phyloP scores from a whole-genome alignment of 2,888 invertebrate species.

The Auanema sp. region DNA sequence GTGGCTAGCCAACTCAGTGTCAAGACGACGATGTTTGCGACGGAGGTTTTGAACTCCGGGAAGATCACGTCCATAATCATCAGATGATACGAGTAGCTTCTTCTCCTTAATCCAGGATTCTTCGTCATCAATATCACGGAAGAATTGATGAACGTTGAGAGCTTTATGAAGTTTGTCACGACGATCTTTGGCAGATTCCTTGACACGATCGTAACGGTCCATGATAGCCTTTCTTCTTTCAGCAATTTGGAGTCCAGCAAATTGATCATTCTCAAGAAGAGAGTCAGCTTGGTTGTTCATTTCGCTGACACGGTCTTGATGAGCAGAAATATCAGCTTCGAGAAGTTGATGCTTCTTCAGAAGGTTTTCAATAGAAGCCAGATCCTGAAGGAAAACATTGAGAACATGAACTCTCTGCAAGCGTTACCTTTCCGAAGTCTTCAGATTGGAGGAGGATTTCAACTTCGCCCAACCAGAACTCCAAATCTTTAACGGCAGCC shows the following conservation, averaged over 20 bases:
- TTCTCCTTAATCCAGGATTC: conserved; percentile 99
- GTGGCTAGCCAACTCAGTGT: conserved; percentile 93
- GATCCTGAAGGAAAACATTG: conserved; percentile 74
- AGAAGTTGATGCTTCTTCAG: conserved; percentile 92
- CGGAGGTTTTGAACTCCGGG: conserved; percentile 97
- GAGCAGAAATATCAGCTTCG: conserved; percentile 94
- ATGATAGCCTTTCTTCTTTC: conserved; percentile 92
- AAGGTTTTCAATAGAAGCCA: conserved; percentile 95
- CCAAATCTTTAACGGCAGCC: conserved; percentile 97
- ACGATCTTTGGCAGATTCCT: conserved; percentile 84
- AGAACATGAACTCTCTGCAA: not conserved
- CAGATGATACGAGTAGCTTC: conserved; percentile 92
- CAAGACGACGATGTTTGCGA: conserved; percentile 98
- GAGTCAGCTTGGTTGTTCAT: conserved; percentile 77
- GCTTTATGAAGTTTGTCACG: conserved; percentile 91
- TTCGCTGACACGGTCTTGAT: conserved; percentile 71
- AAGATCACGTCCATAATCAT: conserved; percentile 95
- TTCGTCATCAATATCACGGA: conserved; percentile 97
- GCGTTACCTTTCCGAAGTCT: conserved; percentile 36
- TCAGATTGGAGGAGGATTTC: conserved; percentile 57
- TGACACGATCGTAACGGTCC: conserved; percentile 80
- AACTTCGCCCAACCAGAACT: conserved; percentile 99
- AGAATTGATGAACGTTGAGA: conserved; percentile 96
- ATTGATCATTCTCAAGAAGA: conserved; percentile 91
- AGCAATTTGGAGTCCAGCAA: conserved; percentile 88